Evolutionary conservation across 2,888 invertebrate species (phyloP).

Genomic region (Caenorhabditis afra): DNA sequence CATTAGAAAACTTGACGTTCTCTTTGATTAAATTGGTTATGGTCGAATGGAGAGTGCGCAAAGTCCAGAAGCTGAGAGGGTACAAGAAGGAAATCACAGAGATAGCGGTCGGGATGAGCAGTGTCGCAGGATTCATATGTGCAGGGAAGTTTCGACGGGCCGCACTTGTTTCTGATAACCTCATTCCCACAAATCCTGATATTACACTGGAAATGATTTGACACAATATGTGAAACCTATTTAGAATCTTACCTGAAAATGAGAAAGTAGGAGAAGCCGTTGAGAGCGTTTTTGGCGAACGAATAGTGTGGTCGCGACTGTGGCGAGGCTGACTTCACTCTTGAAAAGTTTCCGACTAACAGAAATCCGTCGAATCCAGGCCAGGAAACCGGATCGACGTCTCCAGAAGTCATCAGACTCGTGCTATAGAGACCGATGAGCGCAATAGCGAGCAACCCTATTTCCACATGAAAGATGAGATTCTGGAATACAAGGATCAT

Average conservation of each 20-base stretch:
- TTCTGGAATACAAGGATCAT: conserved; percentile 24
- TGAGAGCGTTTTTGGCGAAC: conserved; percentile 25
- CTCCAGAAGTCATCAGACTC: conserved; percentile 18
- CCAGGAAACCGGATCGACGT: conserved; percentile 21
- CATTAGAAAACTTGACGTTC: conserved; percentile 19
- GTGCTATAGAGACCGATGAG: conserved; percentile 21
- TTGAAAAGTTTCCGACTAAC: too few relatives aligned
- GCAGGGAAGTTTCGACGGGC: conserved; percentile 37
- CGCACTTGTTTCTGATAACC: conserved; percentile 30
- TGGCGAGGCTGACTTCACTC: too few relatives aligned
- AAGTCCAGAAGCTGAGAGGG: conserved; percentile 34
- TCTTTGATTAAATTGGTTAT: conserved; percentile 23
- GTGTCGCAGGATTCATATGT: conserved; percentile 33
- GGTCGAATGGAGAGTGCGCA: conserved; percentile 17
- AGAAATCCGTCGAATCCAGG: conserved; percentile 46
- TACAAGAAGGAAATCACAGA: conserved; percentile 39
- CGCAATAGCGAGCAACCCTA: conserved; percentile 18
- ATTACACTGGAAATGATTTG: conserved; percentile 29
- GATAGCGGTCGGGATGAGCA: conserved; percentile 43
- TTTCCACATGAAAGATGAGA: conserved; percentile 46
- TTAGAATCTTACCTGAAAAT: conserved; percentile 34
- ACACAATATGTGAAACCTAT: neutral
- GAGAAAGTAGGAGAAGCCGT: conserved; percentile 32
- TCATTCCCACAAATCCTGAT: conserved; percentile 41
- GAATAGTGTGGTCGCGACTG: conserved; percentile 1